Percentiles rank a stretch among this genome's conserved stretches.
phyloP scores from a whole-genome alignment of 1,140 invertebrate species.

The Drosophila asahinai region DNA sequence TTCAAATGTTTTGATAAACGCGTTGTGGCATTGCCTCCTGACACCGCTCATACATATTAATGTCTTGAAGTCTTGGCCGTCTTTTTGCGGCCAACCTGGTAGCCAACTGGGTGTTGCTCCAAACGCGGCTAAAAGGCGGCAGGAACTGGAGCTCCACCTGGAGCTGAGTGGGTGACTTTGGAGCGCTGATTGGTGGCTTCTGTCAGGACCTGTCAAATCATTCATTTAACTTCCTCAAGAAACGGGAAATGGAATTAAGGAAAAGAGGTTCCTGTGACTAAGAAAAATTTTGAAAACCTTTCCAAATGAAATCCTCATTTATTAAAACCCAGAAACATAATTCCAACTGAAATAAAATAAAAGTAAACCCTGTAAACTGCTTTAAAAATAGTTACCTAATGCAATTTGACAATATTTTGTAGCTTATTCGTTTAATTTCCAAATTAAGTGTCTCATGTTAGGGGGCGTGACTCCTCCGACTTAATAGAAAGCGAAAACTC shows the following conservation, averaged over 20 bases:
- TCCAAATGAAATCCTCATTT: too few species aligned
- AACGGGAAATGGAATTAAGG: background rate
- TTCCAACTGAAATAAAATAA: too few species aligned
- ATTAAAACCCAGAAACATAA: background rate
- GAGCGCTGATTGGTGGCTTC: slow-evolving; percentile 33
- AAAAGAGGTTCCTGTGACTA: background rate
- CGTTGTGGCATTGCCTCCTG: slow-evolving; percentile 73
- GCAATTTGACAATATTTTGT: slow-evolving; percentile 11
- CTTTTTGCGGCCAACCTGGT: slow-evolving; percentile 4
- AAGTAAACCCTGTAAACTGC: too few species aligned
- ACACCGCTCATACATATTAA: slow-evolving; percentile 78
- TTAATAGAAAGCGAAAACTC: slow-evolving; percentile 80
- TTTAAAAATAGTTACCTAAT: background rate
- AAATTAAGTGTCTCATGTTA: slow-evolving; percentile 17
- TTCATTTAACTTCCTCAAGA: background rate
- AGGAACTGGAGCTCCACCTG: slow-evolving; percentile 4
- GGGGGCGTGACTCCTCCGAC: slow-evolving; percentile 17
- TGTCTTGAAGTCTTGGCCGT: slow-evolving; percentile 32
- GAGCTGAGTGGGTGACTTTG: slow-evolving; percentile 40
- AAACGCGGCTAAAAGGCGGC: slow-evolving; percentile 20
- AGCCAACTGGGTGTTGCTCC: slow-evolving; percentile 55
- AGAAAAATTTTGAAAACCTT: background rate
- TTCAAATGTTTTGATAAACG: slow-evolving; percentile 75
- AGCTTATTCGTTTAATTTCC: background rate
- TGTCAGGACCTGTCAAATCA: slow-evolving; percentile 11